Base-by-base conservation (phyloP, 37 sponge, comb jelly and placozoan species). In the Theonella swinhoei region DNA sequence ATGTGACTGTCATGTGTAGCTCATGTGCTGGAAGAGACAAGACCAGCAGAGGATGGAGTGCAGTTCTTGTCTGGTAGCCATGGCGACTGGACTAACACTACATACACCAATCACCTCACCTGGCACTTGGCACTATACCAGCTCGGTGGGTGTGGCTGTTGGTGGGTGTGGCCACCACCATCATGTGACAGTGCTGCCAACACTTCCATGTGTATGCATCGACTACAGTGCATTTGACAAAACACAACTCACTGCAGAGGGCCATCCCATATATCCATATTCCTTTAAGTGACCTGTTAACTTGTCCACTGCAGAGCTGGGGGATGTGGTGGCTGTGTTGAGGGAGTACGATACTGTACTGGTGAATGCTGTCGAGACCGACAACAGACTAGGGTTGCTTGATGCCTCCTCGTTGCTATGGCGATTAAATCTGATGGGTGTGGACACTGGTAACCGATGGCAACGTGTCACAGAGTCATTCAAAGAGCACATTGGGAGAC, bases 71-170 rank as follows among this genome's bases (percentile, higher is more conserved):
- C 79, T 9, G 79, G 82, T n/a, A 77, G 82, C 20, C 77, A 87
- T 25, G 58, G 71, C 0, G 62, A 89, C 34, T 95, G 95, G 95
- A 73, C 37, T 7, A 42, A 76, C 24, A 42, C 87, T n/a, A 33
- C 43, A 19, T 75, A 83, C 23, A 74, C 39, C 24, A 43, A n/a
- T 30, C 95, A 95, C 84, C 75, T 95, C 69, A 67, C 87, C 1
- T 95, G 95, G 95, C 95, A 95, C 68, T 76, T 95, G 4, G 25
- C 74, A 1, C 83, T 95, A 34, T 88, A 84, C 70, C 88, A 95
- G 39, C 68, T 95, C 30, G 95, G 95, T 89, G 26, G 40, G 95
- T 54, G 54, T 47, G 54, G 54, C 54, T 47, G 11, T 30, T n/a
- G 67, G 72, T 71, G 39, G 40, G 72, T 71, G 72, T 23, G 54